phyloP scores from a whole-genome alignment of 2,888 invertebrate species.

The Congeria kusceri region DNA sequence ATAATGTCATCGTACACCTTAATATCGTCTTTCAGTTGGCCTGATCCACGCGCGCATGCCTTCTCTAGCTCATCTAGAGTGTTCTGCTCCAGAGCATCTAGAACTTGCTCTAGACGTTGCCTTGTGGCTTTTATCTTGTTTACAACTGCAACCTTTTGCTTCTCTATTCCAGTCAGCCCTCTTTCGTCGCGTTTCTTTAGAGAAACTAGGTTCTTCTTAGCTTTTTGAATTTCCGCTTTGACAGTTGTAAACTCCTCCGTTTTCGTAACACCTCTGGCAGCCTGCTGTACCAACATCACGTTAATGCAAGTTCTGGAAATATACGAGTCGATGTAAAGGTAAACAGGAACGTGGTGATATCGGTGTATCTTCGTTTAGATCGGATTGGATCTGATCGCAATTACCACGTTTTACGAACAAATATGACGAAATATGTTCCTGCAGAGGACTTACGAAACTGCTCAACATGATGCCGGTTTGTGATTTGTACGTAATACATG shows the following conservation, averaged over 20 bases:
- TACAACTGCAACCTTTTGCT: conserved; percentile 29
- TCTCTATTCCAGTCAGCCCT: conserved; percentile 21
- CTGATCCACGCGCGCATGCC: conserved; percentile 21
- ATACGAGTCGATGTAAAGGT: too few species aligned
- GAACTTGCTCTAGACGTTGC: conserved; percentile 28
- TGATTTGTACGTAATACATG: too few species aligned
- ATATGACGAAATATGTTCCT: too few species aligned
- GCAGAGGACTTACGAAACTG: too few species aligned
- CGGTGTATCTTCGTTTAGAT: too few species aligned
- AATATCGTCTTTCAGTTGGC: conserved; percentile 33
- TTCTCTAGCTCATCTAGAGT: conserved; percentile 43
- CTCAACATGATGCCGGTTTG: too few species aligned
- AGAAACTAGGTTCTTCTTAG: conserved; percentile 24
- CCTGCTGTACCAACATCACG: conserved; percentile 20
- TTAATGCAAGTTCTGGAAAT: conserved; percentile 39
- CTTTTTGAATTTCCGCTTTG: conserved; percentile 21
- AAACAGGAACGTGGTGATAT: too few species aligned
- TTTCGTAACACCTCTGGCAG: conserved; percentile 41
- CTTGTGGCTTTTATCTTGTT: conserved; percentile 34
- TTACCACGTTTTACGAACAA: too few species aligned
- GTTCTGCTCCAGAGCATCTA: conserved; percentile 44
- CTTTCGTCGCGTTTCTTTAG: conserved; percentile 26
- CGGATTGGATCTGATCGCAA: too few species aligned
- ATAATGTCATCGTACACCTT: conserved; percentile 37
- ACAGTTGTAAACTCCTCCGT: conserved; percentile 32